Conservation (phyloP, 1,140 invertebrate species). For the Penaeus vannamei region DNA sequence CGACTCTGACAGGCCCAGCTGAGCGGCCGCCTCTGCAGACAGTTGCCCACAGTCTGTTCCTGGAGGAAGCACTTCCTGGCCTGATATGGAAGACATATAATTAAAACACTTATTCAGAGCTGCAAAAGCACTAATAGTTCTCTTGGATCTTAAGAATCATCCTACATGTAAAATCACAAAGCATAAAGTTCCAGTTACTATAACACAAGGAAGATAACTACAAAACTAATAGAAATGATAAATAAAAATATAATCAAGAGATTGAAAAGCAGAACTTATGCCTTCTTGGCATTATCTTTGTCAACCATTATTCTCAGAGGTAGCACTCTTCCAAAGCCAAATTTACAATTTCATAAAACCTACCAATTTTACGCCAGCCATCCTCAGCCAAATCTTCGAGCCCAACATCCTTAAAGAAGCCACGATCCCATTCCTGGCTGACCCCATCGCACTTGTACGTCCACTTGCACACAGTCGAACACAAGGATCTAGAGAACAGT, state of each 20-base stretch:
- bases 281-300: too few species aligned
- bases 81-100: constrained; percentile 69
- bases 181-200: too few species aligned
- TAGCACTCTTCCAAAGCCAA: neutral
- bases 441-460: constrained; percentile 81
- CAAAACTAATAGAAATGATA: too few species aligned
- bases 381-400: constrained; percentile 82
- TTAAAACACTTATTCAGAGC: too few species aligned
- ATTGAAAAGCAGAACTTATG: too few species aligned
- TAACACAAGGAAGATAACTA: too few species aligned
- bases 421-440: constrained; percentile 80
- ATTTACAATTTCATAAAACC: constrained; percentile 29
- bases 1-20: constrained; percentile 80
- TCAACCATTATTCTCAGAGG: too few species aligned
- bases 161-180: too few species aligned
- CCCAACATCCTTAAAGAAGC: constrained; percentile 83
- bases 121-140: too few species aligned
- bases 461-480: constrained; percentile 96
- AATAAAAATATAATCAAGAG: too few species aligned
- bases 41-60: constrained; percentile 84
- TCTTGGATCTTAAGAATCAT: too few species aligned
- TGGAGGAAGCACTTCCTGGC: constrained; percentile 79
- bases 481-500: constrained; percentile 81
- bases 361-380: constrained; percentile 84
- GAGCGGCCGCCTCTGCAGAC: constrained; percentile 77